Percentiles rank a stretch among this genome's conserved stretches.
Evolutionary conservation across 2,888 invertebrate species (phyloP).

Genomic region (Drosophila melanocephala): DNA sequence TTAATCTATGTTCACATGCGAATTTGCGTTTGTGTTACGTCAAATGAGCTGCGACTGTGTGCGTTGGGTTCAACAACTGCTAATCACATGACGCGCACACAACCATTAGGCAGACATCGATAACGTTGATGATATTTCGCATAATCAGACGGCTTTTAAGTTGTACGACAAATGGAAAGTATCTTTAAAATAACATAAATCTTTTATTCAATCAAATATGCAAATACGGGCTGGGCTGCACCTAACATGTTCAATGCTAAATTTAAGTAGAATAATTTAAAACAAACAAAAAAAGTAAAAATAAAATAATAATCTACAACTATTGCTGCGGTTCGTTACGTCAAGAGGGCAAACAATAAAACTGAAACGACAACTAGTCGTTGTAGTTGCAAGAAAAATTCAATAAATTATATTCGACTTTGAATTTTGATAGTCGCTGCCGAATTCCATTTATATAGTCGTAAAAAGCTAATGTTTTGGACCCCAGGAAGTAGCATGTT

Average conservation of each 20-base stretch:
- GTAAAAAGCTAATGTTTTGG: slow-evolving; percentile 18
- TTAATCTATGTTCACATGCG: slow-evolving; percentile 32
- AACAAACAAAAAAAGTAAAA: not conserved
- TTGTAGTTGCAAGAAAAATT: slow-evolving; percentile 12
- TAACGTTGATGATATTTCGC: not conserved
- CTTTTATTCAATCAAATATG: not conserved
- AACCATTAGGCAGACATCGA: slow-evolving; percentile 12
- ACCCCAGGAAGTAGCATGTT: slow-evolving; percentile 22
- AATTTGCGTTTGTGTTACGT: slow-evolving; percentile 56
- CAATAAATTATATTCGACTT: slow-evolving; percentile 30
- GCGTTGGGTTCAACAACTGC: slow-evolving; percentile 75
- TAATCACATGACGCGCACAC: slow-evolving; percentile 63
- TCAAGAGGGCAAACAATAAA: slow-evolving; percentile 33
- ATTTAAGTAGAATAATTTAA: not conserved
- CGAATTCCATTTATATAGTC: slow-evolving; percentile 22
- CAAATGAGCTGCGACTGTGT: slow-evolving; percentile 36
- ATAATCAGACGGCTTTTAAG: not conserved
- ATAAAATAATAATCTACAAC: not conserved
- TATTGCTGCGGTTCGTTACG: slow-evolving; percentile 28
- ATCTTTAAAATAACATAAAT: not conserved
- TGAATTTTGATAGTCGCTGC: slow-evolving; percentile 16
- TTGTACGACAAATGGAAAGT: not conserved
- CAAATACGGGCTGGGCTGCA: not conserved
- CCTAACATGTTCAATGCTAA: not conserved
- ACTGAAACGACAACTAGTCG: slow-evolving; percentile 14